phyloP scores from a whole-genome alignment of 2,888 invertebrate species.

The Tolmerus cingulatus region DNA sequence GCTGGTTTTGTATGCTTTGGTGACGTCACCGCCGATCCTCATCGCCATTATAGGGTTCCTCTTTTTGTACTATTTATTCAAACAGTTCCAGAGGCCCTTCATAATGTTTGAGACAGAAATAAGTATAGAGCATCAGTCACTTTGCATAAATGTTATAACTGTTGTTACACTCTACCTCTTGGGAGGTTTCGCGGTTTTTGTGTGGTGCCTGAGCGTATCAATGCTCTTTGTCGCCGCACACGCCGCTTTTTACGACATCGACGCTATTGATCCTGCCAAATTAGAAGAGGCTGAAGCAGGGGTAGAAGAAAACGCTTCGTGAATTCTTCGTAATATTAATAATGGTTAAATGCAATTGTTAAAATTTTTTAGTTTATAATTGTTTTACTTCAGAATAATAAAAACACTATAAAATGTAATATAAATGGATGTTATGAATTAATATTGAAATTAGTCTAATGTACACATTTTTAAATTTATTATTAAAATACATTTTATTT shows the following conservation, averaged over 20 bases:
- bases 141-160: background rate
- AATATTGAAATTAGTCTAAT: too few relatives aligned
- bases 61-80: background rate
- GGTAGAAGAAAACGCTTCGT: background rate
- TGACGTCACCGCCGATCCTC: background rate
- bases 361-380: background rate
- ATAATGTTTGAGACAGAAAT: background rate
- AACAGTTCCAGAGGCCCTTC: background rate
- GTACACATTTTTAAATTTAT: too few relatives aligned
- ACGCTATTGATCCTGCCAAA: background rate
- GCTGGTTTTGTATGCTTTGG: too few relatives aligned
- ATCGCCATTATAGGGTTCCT: background rate
- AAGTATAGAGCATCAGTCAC: background rate
- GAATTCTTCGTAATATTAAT: background rate
- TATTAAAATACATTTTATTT: background rate
- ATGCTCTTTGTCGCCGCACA: background rate
- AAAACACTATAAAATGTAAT: too few relatives aligned
- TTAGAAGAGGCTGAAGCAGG: background rate
- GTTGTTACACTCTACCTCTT: background rate
- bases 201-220: background rate
- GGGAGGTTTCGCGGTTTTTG: background rate
- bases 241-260: background rate
- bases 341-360: background rate
- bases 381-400: background rate
- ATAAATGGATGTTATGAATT: too few relatives aligned